A percentile compares a stretch with the other conserved stretches of the same genome.
Evolutionary conservation across 2,888 invertebrate species (phyloP).

Genomic region (Rotaria macrura): DNA sequence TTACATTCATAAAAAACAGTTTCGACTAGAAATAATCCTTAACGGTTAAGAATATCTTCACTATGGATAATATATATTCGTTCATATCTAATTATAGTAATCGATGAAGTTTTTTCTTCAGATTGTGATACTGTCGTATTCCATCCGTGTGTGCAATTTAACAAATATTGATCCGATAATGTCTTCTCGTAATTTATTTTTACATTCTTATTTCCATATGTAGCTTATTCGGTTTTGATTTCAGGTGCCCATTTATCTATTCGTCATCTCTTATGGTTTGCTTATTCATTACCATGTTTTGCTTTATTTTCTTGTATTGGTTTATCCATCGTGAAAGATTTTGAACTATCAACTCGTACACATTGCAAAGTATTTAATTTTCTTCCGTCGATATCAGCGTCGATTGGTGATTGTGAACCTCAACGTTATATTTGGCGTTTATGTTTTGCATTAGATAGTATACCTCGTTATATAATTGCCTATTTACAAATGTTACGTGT

Average conservation of each 20-base stretch:
- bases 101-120: background rate
- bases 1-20: too few species aligned
- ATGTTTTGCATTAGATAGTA: constrained; percentile 28
- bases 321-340: constrained; percentile 28
- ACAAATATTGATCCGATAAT: background rate
- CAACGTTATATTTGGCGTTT: constrained; percentile 31
- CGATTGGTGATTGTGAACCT: constrained; percentile 28
- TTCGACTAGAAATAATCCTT: too few species aligned
- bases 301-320: constrained; percentile 23
- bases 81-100: too few species aligned
- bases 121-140: background rate
- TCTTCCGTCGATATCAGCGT: constrained; percentile 27
- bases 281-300: constrained; percentile 17
- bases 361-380: constrained; percentile 26
- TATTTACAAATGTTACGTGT: background rate
- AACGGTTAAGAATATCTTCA: too few species aligned
- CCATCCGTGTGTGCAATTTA: background rate
- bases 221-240: background rate
- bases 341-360: constrained; percentile 22
- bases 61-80: too few species aligned
- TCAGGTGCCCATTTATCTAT: background rate
- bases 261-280: constrained; percentile 22
- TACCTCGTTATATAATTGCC: constrained; percentile 28
- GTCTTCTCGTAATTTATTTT: background rate
- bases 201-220: background rate